Evolutionary conservation across 2,888 invertebrate species (phyloP).

Genomic region (Lamellibrachia columna): DNA sequence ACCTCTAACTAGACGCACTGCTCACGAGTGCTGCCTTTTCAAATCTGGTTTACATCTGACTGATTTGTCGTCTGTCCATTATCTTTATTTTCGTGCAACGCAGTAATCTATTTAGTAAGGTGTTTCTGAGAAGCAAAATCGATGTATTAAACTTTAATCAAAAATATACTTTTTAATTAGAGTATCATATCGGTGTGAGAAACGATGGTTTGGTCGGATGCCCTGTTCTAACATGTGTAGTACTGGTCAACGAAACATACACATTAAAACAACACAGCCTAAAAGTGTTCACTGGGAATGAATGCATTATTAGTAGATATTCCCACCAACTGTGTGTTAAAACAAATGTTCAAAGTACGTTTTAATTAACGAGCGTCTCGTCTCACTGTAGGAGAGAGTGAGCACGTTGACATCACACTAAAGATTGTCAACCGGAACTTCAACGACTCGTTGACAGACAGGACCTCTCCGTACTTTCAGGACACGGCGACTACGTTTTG

Average conservation of each 20-base stretch:
- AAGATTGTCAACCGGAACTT: slow-evolving; percentile 12
- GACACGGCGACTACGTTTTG: background rate
- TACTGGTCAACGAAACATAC: background rate
- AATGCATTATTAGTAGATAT: background rate
- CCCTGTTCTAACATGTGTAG: too few relatives aligned
- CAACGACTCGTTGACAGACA: background rate
- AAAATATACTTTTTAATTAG: background rate
- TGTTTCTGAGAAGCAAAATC: background rate
- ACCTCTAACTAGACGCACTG: background rate
- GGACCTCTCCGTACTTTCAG: background rate
- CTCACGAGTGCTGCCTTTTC: background rate
- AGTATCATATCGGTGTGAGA: background rate
- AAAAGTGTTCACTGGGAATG: background rate
- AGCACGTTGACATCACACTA: background rate
- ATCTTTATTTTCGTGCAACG: background rate
- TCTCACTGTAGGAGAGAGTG: background rate
- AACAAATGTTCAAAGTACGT: background rate
- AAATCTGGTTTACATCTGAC: background rate
- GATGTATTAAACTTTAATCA: background rate
- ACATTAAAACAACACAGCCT: background rate
- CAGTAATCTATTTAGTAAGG: background rate
- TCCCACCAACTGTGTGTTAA: background rate
- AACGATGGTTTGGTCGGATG: background rate
- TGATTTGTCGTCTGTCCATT: background rate
- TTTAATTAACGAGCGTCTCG: background rate